A percentile compares a stretch with the other conserved stretches of the same genome.
Conservation (phyloP, 2,113 vertebrate species). For the Phocoena sinus region DNA sequence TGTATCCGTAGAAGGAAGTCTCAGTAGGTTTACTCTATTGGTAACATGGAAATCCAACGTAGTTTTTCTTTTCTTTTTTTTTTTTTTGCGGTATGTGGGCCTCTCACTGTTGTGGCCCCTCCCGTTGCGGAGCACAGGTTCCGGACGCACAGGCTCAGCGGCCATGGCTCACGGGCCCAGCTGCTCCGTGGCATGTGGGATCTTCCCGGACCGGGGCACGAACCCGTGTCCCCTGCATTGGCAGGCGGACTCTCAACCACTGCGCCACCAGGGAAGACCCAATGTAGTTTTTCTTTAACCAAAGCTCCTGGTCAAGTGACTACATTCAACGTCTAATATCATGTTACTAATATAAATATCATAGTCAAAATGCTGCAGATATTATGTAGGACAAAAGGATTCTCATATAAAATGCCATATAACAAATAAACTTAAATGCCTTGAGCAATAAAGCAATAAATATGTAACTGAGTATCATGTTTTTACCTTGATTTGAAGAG, state of each 20-base stretch:
- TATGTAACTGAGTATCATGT: background rate
- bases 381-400: background rate
- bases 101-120: no score
- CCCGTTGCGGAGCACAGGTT: no score
- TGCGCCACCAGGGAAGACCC: no score
- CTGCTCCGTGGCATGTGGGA: no score
- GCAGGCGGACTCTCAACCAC: no score
- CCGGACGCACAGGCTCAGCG: no score
- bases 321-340: background rate
- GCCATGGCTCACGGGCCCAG: no score
- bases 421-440: background rate
- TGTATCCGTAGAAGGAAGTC: background rate
- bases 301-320: background rate
- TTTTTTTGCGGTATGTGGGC: no score
- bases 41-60: background rate
- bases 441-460: background rate
- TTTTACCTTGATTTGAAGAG: background rate
- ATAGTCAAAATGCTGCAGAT: background rate
- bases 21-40: background rate
- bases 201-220: no score
- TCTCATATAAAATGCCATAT: background rate
- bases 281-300: background rate
- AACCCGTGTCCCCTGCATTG: no score
- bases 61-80: background rate
- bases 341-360: background rate